Base-by-base conservation (phyloP, 2,888 invertebrate genomes). In the Harpalus rufipes region DNA sequence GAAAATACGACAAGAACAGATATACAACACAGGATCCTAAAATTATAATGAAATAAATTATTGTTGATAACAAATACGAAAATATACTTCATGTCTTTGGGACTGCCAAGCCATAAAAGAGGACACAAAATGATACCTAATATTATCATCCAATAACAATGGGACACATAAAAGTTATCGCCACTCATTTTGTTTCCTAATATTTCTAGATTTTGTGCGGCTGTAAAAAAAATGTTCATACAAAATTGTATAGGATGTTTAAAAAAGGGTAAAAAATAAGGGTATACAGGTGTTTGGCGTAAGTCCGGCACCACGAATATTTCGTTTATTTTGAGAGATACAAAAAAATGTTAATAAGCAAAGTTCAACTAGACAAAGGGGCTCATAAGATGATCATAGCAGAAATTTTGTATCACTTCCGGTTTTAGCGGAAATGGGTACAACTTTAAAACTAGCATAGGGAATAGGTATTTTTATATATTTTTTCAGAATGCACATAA, bases 41-140 rank as follows among this genome's bases (percentile, higher is more conserved):
- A 51, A 51, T 51, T 51, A 51, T 12, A 63, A 78, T 59, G 10
- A 32, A 76, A 68, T 44, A 32, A 59, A 84, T 74, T 0, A 14
- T 58, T 25, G 0, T 56, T 78, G 7, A 7, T 63, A 78, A 84
- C 41, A 78, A 65, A 61, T 78, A 87, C 92, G 93, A n/a, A 44
- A 1, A 7, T n/a, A 14, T 91, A 97, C 97, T 97, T 97, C 95
- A 97, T 97, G 89, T 97, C 97, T 90, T 97, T 97, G 0, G 97
- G 97, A 86, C 97, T 97, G 76, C 97, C 97, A 6, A 97, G 93
- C 97, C 97, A 97, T 93, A 96, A 94, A 80, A 97, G 90, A 0
- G 97, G 97, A 87, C 96, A 95, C 21, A 97, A 92, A 80, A 95
- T 89, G 1, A 94, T 89, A 0, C 96, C 96, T 1, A 97, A 92